A percentile compares a stretch with the other conserved stretches of the same genome.
Evolutionary conservation across 1,140 invertebrate genomes (phyloP).

Genomic region (Drosophila setifemur): DNA sequence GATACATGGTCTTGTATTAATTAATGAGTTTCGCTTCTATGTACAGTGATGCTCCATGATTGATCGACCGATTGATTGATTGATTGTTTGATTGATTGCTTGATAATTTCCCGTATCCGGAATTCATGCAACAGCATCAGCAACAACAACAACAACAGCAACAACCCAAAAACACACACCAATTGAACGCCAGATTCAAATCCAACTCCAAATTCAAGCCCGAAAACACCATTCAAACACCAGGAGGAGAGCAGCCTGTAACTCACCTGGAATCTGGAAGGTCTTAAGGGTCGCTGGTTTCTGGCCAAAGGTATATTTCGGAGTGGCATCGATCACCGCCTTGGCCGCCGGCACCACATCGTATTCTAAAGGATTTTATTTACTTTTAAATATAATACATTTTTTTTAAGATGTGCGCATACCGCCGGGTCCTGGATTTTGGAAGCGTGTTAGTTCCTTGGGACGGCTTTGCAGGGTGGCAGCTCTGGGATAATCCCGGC

Average conservation of each 20-base stretch:
- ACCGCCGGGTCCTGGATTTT: constrained; percentile 90
- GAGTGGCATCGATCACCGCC: constrained; percentile 86
- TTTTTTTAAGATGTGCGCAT: not conserved
- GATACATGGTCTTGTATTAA: constrained; percentile 27
- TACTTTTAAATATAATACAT: not conserved
- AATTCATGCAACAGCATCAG: constrained; percentile 56
- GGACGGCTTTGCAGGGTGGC: constrained; percentile 90
- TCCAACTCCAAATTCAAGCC: constrained; percentile 18
- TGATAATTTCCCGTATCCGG: constrained; percentile 36
- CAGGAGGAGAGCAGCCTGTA: constrained; percentile 27
- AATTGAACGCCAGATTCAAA: constrained; percentile 30
- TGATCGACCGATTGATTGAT: constrained; percentile 23
- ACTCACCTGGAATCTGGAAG: constrained; percentile 82
- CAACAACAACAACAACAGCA: constrained; percentile 16
- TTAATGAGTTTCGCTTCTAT: constrained; percentile 47
- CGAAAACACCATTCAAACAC: constrained; percentile 47
- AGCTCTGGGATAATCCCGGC: constrained; percentile 86
- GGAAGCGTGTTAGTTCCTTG: constrained; percentile 87
- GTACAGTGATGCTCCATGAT: constrained; percentile 60
- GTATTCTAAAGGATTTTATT: constrained; percentile 84
- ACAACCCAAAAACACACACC: constrained; percentile 23
- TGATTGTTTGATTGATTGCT: constrained; percentile 16
- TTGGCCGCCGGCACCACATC: constrained; percentile 89
- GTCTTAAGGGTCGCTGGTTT: constrained; percentile 71
- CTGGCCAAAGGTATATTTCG: constrained; percentile 86